These are phyloP conservation scores for Toxonevra muliebris DNA, from an alignment of 2,888 invertebrate species.

Conservation along the genomic window DNA sequence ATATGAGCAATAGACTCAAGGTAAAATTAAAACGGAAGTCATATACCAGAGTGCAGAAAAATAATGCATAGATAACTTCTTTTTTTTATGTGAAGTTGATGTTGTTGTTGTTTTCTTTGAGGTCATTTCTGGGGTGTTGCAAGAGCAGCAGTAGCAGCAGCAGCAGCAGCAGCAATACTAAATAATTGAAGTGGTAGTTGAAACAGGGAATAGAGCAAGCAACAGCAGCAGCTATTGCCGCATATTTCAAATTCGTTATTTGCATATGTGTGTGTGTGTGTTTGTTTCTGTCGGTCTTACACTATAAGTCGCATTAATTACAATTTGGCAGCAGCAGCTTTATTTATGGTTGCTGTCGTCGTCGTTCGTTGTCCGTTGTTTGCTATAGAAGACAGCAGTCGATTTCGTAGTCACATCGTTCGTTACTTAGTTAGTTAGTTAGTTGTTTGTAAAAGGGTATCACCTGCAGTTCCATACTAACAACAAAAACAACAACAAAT, in stretches of 20 bases:
- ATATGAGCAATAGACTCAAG: conserved; percentile 6
- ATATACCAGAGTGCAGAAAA: conserved; percentile 3
- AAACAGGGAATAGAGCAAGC: neutral
- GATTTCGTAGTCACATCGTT: neutral
- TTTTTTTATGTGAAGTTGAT: too few species aligned
- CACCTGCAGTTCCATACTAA: neutral
- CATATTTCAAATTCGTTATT: conserved; percentile 23
- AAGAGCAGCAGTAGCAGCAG: neutral
- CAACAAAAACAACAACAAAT: neutral
- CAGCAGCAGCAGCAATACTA: neutral
- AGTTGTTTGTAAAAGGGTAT: neutral
- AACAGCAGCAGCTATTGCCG: conserved; percentile 12
- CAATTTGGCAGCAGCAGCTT: conserved; percentile 44
- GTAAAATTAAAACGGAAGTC: neutral
- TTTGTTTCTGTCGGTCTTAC: conserved; percentile 9
- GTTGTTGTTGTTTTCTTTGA: too few species aligned
- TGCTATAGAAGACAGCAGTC: conserved; percentile 6
- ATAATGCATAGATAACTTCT: neutral
- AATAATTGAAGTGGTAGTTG: conserved; percentile 7
- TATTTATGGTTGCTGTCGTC: conserved; percentile 23
- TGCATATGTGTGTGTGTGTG: conserved; percentile 2
- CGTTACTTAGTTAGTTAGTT: neutral
- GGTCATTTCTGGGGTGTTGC: too few species aligned
- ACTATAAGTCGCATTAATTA: conserved; percentile 52
- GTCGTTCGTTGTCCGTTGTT: conserved; percentile 17